A percentile compares a stretch with the other conserved stretches of the same genome.
phyloP scores from a whole-genome alignment of 2,113 vertebrate genomes.

The Tretioscincus oriximinensis region DNA sequence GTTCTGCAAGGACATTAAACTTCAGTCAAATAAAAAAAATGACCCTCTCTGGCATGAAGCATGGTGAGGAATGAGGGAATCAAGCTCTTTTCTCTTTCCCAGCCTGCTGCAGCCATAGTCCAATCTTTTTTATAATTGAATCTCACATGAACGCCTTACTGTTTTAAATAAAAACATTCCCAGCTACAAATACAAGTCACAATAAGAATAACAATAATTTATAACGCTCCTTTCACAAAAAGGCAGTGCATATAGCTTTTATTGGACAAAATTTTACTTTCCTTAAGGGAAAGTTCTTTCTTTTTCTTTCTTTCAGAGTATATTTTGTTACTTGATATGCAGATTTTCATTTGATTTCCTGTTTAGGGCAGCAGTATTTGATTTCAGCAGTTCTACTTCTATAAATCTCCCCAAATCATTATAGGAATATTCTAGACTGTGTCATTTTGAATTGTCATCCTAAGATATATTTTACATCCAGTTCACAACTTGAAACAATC shows the following conservation, averaged over 20 bases:
- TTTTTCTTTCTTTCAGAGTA: background rate
- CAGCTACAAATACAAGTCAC: background rate
- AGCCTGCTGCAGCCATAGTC: too few relatives aligned
- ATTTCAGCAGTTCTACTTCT: too few relatives aligned
- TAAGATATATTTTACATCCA: background rate
- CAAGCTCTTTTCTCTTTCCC: background rate
- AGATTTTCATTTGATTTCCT: too few relatives aligned
- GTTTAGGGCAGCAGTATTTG: too few relatives aligned
- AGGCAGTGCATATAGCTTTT: too few relatives aligned
- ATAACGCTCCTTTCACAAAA: too few relatives aligned
- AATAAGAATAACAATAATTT: too few relatives aligned
- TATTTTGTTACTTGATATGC: too few relatives aligned
- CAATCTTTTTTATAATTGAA: slow-evolving; percentile 17
- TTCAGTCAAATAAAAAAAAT: background rate
- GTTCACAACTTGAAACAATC: slow-evolving; percentile 30
- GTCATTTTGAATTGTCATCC: background rate
- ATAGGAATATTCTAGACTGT: background rate
- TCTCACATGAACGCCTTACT: slow-evolving; percentile 14
- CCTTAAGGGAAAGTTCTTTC: background rate
- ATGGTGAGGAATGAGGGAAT: slow-evolving; percentile 16
- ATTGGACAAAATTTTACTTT: background rate
- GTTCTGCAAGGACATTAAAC: slow-evolving; percentile 21
- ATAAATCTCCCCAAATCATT: background rate
- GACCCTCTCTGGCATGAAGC: background rate
- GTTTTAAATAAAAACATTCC: background rate